Base-by-base conservation (phyloP, 2,797 vertebrate species). In the Pangasius sanitwongsei region DNA sequence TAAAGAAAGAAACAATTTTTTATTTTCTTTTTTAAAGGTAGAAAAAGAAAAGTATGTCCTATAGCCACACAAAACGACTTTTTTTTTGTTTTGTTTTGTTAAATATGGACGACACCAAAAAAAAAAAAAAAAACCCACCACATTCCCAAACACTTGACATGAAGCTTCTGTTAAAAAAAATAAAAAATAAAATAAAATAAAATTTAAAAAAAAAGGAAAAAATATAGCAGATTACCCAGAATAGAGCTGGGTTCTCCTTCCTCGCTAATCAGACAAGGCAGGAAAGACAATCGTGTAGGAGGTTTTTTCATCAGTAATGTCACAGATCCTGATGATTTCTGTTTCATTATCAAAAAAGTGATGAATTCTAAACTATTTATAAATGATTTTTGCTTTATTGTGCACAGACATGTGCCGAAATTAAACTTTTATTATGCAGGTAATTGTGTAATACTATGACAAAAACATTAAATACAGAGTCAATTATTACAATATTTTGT, bases 91-190 rank as follows among this genome's bases (percentile, higher is more conserved):
- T 92, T 90, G 41, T 44, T 84, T 89, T 87, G 77, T 91, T 92
- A 90, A 91, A 93, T 91, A 91, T 91, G 89, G 95, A 95, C 91
- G 90, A 92, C 94, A 95, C 92, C 92, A 93, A 94, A 94, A 89
- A 91, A 94, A 94, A 94, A 94, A 91, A 95, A 95, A 96, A 63
- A 63, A 63, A 31, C 67, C 67, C 94, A 96, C 92, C 94, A 96
- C 95, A 95, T 92, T 95, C 90, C 95, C 90, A 95, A 96, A 96
- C 96, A 96, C 94, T 93, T 93, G 93, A 96, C 94, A 61, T 95
- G 93, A 92, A 96, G 82, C 61, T 67, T 83, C 28, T 83, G 61
- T 48, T 44, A 86, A 86, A 86, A 69, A 61, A 59, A n/a, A n/a
- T n/a, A n/a, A 53, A 70, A 25, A 6, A 37, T 28, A 20, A 9